A percentile compares a stretch with the other conserved stretches of the same genome.
These are phyloP conservation scores for Paralichthys olivaceus DNA, from an alignment of 2,113 vertebrate genomes.

Conservation along the genomic window DNA sequence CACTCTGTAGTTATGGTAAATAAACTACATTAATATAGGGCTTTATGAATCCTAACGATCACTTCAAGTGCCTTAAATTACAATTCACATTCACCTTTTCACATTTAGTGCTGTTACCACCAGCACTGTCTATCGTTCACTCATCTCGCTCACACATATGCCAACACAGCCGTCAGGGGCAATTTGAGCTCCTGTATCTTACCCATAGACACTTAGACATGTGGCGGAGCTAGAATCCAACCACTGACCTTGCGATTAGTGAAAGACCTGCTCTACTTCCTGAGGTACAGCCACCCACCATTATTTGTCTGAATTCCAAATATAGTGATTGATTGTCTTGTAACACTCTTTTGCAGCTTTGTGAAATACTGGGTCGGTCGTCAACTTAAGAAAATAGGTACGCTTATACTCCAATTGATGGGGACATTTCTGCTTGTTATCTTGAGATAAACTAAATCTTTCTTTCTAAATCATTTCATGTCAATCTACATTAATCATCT, in stretches of 20 bases:
- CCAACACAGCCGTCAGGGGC: background rate
- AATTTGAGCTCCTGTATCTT: background rate
- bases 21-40: background rate
- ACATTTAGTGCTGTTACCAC: background rate
- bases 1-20: background rate
- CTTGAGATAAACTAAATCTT: too few relatives aligned
- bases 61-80: background rate
- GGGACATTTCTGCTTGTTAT: too few relatives aligned
- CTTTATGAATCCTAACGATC: background rate
- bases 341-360: background rate
- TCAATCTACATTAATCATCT: too few relatives aligned
- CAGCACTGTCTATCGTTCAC: background rate
- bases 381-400: background rate
- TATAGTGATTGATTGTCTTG: background rate
- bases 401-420: too few relatives aligned
- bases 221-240: background rate
- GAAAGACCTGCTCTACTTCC: background rate
- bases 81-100: background rate
- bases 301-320: background rate
- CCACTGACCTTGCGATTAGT: background rate
- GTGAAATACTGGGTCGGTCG: background rate
- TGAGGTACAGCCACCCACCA: background rate
- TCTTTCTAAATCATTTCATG: too few relatives aligned
- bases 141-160: background rate
- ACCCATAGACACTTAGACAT: background rate